Evolutionary conservation across 2,797 vertebrate genomes (phyloP).

Genomic region (Xenopus petersii): DNA sequence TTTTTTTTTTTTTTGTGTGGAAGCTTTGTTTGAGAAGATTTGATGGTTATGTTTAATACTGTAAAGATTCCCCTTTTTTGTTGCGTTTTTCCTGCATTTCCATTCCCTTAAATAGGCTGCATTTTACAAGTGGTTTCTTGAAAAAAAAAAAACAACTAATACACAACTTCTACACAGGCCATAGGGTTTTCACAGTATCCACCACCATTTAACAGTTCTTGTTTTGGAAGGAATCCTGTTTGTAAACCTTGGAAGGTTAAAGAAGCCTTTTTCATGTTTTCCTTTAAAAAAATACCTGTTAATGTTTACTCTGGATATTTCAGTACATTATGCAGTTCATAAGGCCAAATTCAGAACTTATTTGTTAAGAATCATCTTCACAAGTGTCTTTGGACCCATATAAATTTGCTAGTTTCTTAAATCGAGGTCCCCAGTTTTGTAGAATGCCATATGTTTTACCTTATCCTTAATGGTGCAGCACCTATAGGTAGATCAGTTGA

Average conservation of each 20-base stretch:
- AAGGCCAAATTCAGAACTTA: constrained; percentile 75
- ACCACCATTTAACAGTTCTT: constrained; percentile 76
- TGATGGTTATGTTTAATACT: constrained; percentile 62
- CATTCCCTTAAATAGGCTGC: constrained; percentile 67
- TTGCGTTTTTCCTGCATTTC: constrained; percentile 57
- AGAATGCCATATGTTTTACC: constrained; percentile 59
- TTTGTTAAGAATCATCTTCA: constrained; percentile 92
- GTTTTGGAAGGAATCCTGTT: constrained; percentile 65
- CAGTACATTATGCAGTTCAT: constrained; percentile 74
- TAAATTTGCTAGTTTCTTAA: constrained; percentile 97
- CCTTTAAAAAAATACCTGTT: constrained; percentile 79
- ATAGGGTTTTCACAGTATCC: constrained; percentile 87
- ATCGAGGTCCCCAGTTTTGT: constrained; percentile 97
- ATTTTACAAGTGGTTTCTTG: constrained; percentile 60
- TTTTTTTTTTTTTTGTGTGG: constrained; percentile 65
- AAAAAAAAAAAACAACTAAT: constrained; percentile 53
- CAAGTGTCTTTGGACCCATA: constrained; percentile 98
- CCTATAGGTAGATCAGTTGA: too few species aligned
- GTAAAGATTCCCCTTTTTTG: constrained; percentile 59
- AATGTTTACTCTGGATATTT: constrained; percentile 74
- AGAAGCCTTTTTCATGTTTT: constrained; percentile 63
- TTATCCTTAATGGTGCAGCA: too few species aligned
- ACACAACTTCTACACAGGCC: constrained; percentile 71
- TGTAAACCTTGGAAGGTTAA: constrained; percentile 66
- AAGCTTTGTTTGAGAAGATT: constrained; percentile 72